Conservation (phyloP, 2,797 vertebrate genomes). For the Macrochelys suwanniensis region DNA sequence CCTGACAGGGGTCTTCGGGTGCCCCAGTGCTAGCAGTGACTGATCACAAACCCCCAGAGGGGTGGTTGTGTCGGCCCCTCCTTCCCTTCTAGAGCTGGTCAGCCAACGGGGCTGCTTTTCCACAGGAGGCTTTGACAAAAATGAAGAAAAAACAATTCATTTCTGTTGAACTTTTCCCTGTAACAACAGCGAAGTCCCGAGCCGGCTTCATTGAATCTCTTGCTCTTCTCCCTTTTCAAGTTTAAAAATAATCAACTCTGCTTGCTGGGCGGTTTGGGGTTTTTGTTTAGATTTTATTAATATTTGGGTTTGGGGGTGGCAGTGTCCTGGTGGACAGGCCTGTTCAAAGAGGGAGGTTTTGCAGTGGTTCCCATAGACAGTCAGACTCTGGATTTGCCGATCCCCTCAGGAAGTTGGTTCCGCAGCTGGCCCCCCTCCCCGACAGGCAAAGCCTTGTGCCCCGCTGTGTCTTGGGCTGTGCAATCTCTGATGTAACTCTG, state of each 20-base stretch:
- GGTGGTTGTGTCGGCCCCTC: background rate
- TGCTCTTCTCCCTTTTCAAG: background rate
- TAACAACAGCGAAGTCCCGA: background rate
- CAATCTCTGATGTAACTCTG: background rate
- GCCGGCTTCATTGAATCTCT: background rate
- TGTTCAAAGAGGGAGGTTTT: background rate
- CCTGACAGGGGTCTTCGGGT: background rate
- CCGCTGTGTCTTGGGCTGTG: fast-evolving
- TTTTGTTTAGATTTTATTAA: background rate
- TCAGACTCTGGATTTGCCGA: background rate
- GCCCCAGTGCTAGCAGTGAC: background rate
- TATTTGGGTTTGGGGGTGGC: background rate
- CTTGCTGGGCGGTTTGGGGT: background rate
- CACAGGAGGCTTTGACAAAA: background rate
- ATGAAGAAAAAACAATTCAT: background rate
- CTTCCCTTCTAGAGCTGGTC: background rate
- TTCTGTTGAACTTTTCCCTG: background rate
- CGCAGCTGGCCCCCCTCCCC: background rate
- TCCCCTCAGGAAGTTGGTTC: background rate
- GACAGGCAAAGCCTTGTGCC: background rate
- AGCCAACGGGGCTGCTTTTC: background rate
- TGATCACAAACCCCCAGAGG: background rate
- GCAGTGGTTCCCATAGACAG: background rate
- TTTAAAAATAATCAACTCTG: background rate
- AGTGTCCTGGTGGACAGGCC: background rate